A percentile compares a stretch with the other conserved stretches of the same genome.
Conservation (phyloP, 2,888 invertebrate species). For the Tachina grossa region DNA sequence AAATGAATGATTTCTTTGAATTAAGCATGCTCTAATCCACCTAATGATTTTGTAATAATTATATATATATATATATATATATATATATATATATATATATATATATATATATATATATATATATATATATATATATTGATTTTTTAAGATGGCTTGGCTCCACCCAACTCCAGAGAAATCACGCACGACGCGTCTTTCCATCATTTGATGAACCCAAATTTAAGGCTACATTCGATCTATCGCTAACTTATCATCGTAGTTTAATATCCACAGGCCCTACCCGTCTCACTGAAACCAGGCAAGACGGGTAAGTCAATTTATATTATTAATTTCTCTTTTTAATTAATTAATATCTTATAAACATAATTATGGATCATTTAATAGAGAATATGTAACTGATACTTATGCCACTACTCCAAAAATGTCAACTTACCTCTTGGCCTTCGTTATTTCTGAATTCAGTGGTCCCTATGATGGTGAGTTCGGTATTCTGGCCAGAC, state of each 20-base stretch:
- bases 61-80: too few relatives aligned
- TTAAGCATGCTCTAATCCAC: too few relatives aligned
- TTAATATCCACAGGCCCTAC: conserved; percentile 78
- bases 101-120: too few relatives aligned
- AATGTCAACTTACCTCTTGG: conserved; percentile 92
- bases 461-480: conserved; percentile 74
- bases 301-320: conserved; percentile 74
- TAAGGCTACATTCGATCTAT: conserved; percentile 86
- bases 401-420: conserved; percentile 82
- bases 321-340: neutral
- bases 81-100: too few relatives aligned
- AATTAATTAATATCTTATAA: neutral
- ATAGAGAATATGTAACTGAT: conserved; percentile 74
- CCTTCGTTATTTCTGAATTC: conserved; percentile 88
- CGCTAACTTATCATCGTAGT: conserved; percentile 79
- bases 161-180: conserved; percentile 88
- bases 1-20: too few relatives aligned
- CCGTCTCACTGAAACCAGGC: conserved; percentile 51
- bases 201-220: conserved; percentile 90
- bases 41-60: too few relatives aligned
- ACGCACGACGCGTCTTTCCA: conserved; percentile 89
- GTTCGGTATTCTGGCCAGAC: conserved; percentile 86
- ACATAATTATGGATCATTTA: neutral
- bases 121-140: too few relatives aligned
- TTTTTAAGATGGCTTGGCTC: conserved; percentile 85